Evolutionary conservation across 2,113 vertebrate species (phyloP).

Genomic region (Erpornis zantholeuca): DNA sequence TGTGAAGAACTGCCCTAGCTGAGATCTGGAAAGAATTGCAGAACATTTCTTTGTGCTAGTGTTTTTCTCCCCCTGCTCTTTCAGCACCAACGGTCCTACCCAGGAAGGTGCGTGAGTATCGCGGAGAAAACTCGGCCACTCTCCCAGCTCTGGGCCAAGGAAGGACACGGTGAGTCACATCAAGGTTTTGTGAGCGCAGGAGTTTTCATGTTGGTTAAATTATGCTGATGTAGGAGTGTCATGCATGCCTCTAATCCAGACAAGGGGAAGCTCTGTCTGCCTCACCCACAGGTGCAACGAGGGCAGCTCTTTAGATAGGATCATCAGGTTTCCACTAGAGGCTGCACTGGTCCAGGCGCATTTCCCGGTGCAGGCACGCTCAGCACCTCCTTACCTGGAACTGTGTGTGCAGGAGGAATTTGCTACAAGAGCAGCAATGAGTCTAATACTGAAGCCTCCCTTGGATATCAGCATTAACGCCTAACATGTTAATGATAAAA

Average conservation of each 20-base stretch:
- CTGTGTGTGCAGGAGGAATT: background rate
- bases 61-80: background rate
- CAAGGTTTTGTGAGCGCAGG: background rate
- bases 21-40: background rate
- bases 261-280: background rate
- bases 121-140: fast-evolving
- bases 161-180: background rate
- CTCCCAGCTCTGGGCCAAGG: background rate
- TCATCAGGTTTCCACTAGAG: slow-evolving; percentile 29
- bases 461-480: background rate
- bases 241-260: background rate
- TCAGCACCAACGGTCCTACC: background rate
- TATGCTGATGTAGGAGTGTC: background rate
- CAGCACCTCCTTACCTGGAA: background rate
- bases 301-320: background rate
- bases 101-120: background rate
- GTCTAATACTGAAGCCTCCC: background rate
- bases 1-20: background rate
- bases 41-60: background rate
- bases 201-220: background rate
- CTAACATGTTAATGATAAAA: background rate
- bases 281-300: background rate
- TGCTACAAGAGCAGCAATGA: background rate
- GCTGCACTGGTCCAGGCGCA: background rate
- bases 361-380: background rate